Evolutionary conservation across 2,888 invertebrate genomes (phyloP).

Genomic region (Piscicola geometra): DNA sequence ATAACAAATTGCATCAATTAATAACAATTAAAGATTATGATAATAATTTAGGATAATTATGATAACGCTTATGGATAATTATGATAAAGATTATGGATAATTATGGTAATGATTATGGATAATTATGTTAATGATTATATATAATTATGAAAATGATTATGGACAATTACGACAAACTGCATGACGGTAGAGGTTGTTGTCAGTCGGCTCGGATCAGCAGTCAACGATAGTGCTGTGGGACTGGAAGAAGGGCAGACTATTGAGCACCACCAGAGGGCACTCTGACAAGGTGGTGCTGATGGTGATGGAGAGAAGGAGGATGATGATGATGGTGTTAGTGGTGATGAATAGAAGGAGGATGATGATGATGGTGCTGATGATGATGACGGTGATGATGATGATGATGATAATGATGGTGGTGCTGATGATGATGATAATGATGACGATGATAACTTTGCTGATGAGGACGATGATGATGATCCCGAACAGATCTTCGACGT

Average conservation of each 20-base stretch:
- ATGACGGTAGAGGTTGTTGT: slow-evolving; percentile 50
- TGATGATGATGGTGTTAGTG: too few species aligned
- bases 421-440: slow-evolving; percentile 19
- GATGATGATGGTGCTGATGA: slow-evolving; percentile 1
- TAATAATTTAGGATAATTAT: too few species aligned
- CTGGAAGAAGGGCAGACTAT: slow-evolving; percentile 54
- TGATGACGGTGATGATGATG: slow-evolving; percentile 25
- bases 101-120: too few species aligned
- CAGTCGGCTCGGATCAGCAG: slow-evolving; percentile 53
- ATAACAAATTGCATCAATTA: too few species aligned
- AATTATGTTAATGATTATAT: background rate
- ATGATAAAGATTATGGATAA: background rate
- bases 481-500: slow-evolving; percentile 53
- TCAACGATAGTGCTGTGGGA: slow-evolving; percentile 56
- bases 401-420: slow-evolving; percentile 16
- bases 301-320: too few species aligned
- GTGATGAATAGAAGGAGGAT: too few species aligned
- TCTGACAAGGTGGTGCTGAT: slow-evolving; percentile 54
- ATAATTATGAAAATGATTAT: background rate
- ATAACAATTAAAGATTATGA: too few species aligned
- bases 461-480: slow-evolving; percentile 28
- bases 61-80: background rate
- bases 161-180: too few species aligned
- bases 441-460: too few species aligned
- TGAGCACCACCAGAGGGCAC: slow-evolving; percentile 53